Evolutionary conservation across 2,797 vertebrate genomes (phyloP).

Genomic region (Limosa lapponica): DNA sequence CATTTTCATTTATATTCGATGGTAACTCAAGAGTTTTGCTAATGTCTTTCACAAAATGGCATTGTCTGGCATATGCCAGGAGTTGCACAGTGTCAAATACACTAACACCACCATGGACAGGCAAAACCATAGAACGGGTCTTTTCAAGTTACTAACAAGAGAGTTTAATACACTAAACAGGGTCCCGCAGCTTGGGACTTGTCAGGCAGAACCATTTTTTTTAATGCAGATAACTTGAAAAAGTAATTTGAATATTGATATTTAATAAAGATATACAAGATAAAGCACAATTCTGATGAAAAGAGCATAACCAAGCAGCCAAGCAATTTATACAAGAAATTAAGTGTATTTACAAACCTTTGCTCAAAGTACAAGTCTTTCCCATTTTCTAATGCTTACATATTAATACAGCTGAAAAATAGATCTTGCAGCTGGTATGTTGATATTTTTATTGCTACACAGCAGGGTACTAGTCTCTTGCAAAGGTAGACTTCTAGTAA

Average conservation of each 20-base stretch:
- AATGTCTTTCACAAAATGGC: background rate
- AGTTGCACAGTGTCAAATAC: background rate
- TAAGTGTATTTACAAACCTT: background rate
- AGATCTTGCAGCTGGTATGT: slow-evolving; percentile 27
- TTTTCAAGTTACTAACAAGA: background rate
- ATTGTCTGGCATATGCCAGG: background rate
- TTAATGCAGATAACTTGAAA: background rate
- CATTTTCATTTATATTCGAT: background rate
- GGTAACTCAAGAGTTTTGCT: background rate
- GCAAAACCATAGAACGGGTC: accelerated
- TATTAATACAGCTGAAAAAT: background rate
- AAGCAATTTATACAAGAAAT: background rate
- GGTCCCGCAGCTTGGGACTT: background rate
- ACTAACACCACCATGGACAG: accelerated
- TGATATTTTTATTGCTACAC: slow-evolving; percentile 15
- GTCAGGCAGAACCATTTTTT: background rate
- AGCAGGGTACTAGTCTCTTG: slow-evolving; percentile 40
- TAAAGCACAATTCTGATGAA: background rate
- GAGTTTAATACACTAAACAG: background rate
- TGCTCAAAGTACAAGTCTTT: background rate
- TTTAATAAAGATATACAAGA: background rate
- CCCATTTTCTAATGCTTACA: background rate
- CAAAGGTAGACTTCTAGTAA: slow-evolving; percentile 64
- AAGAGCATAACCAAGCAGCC: background rate
- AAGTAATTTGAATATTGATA: background rate